A percentile compares a stretch with the other conserved stretches of the same genome.
These are phyloP conservation scores for Empis livida DNA, from an alignment of 2,888 invertebrate species.

Conservation along the genomic window DNA sequence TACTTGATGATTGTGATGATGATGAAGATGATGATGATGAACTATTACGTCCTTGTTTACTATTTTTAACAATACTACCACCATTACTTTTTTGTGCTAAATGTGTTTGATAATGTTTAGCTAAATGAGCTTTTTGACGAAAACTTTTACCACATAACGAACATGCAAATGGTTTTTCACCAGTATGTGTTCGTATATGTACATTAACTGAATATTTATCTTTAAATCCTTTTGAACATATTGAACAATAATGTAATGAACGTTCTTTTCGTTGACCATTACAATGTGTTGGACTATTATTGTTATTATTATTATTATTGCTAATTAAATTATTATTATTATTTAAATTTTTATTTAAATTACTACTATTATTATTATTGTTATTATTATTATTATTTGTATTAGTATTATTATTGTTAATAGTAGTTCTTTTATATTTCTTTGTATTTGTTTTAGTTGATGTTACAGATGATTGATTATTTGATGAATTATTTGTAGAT, in stretches of 20 bases:
- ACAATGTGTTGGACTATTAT: slow-evolving; percentile 35
- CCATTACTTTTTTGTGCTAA: slow-evolving; percentile 72
- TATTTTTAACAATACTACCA: slow-evolving; percentile 31
- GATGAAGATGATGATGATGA: no score
- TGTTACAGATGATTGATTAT: slow-evolving; percentile 35
- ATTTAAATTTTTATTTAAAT: slow-evolving; percentile 20
- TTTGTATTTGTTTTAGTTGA: slow-evolving; percentile 45
- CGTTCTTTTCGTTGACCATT: slow-evolving; percentile 72
- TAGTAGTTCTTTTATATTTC: slow-evolving; percentile 54
- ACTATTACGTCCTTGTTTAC: no score
- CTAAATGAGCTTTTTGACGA: slow-evolving; percentile 81
- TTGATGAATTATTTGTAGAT: slow-evolving; percentile 37
- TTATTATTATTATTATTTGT: slow-evolving; percentile 27
- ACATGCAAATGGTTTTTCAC: slow-evolving; percentile 95
- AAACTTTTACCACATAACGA: slow-evolving; percentile 87
- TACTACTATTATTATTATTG: slow-evolving; percentile 19
- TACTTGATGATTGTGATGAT: no score
- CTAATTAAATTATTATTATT: slow-evolving; percentile 25
- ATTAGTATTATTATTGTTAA: slow-evolving; percentile 24
- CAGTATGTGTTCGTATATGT: slow-evolving; percentile 94
- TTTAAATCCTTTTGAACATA: slow-evolving; percentile 88
- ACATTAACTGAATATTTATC: slow-evolving; percentile 97
- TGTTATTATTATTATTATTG: no score
- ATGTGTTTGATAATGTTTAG: slow-evolving; percentile 88
- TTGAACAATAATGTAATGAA: slow-evolving; percentile 80